A percentile compares a stretch with the other conserved stretches of the same genome.
phyloP scores from a whole-genome alignment of 2,797 vertebrate species.

The Molothrus aeneus region DNA sequence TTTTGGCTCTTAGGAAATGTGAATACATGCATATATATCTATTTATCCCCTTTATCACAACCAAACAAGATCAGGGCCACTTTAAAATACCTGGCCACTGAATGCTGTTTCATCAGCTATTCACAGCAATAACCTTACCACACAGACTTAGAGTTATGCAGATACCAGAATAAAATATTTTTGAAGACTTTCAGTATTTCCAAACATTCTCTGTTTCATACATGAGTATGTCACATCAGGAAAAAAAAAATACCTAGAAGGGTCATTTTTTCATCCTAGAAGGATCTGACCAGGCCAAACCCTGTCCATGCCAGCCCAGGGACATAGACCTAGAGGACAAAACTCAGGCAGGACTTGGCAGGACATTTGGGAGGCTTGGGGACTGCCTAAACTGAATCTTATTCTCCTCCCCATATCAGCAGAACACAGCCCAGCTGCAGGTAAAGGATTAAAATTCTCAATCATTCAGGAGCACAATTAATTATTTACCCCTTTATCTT shows the following conservation, averaged over 20 bases:
- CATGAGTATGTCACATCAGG: not conserved
- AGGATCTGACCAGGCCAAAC: not conserved
- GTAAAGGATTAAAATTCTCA: conserved; percentile 14
- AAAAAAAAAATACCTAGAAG: not conserved
- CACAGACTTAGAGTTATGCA: not conserved
- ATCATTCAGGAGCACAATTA: not conserved
- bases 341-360: not conserved
- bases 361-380: not conserved
- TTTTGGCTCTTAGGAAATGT: conserved; percentile 48
- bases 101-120: conserved; percentile 64
- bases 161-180: not conserved
- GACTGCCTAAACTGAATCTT: not conserved
- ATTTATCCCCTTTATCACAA: conserved; percentile 71
- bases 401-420: not conserved
- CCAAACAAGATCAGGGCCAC: conserved; percentile 53
- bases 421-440: not conserved
- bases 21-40: conserved; percentile 62
- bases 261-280: not conserved
- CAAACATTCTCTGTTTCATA: not conserved
- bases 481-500: not conserved
- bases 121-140: conserved; percentile 59
- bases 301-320: not conserved
- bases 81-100: conserved; percentile 62
- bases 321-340: not conserved
- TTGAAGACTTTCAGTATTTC: not conserved